Percentiles rank a stretch among this genome's conserved stretches.
Evolutionary conservation across 2,888 invertebrate species (phyloP).

Genomic region (Ptilodon capucinus): DNA sequence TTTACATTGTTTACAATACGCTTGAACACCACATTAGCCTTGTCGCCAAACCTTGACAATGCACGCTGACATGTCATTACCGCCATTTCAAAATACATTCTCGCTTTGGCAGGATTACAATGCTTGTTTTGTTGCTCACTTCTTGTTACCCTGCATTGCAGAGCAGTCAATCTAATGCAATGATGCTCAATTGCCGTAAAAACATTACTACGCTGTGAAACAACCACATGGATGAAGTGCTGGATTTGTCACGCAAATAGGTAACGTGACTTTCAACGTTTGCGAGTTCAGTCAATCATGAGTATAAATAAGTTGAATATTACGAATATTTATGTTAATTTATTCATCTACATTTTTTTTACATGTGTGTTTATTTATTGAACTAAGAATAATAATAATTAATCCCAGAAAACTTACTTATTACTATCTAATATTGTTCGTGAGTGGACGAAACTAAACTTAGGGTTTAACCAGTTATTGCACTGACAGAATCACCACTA

Average conservation of each 20-base stretch:
- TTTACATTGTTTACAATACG: background rate
- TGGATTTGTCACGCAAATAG: background rate
- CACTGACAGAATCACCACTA: no score
- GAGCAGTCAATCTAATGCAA: slow-evolving; percentile 12
- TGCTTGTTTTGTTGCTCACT: slow-evolving; percentile 30
- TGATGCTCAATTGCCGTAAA: slow-evolving; percentile 6
- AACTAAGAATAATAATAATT: no score
- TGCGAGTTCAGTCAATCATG: background rate
- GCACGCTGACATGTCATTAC: slow-evolving; percentile 6
- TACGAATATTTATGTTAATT: no score
- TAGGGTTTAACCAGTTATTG: no score
- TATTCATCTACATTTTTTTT: no score
- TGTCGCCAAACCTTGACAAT: slow-evolving; percentile 20
- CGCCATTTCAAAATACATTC: slow-evolving; percentile 3
- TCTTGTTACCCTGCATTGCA: slow-evolving; percentile 15
- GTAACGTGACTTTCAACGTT: background rate
- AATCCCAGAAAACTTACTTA: no score
- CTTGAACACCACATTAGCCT: background rate
- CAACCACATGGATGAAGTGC: background rate
- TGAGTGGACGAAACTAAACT: no score
- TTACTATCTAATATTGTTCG: no score
- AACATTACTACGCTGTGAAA: background rate
- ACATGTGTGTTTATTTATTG: no score
- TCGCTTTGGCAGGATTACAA: slow-evolving; percentile 38
- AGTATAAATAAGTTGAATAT: no score